phyloP scores from a whole-genome alignment of 2,888 invertebrate species.

The Thecophora atra region DNA sequence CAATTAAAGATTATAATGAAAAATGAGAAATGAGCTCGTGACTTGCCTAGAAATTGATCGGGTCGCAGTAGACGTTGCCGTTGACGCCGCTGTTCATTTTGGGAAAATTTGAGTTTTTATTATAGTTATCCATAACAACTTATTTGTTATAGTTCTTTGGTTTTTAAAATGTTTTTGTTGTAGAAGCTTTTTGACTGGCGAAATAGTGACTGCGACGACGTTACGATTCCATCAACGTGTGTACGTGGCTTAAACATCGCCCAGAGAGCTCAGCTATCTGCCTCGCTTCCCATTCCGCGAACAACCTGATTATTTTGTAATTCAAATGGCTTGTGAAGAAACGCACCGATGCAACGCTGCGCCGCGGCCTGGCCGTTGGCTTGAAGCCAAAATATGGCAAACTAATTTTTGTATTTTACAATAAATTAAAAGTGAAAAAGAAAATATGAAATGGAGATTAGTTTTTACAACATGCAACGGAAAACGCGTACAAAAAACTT shows the following conservation, averaged over 20 bases:
- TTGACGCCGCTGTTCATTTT: neutral
- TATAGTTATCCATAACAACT: no score
- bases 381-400: conserved; percentile 30
- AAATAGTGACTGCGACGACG: conserved; percentile 12
- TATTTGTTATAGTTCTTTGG: no score
- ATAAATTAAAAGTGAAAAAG: conserved; percentile 19
- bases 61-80: no score
- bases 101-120: no score
- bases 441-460: conserved; percentile 9
- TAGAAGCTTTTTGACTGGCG: neutral
- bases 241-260: conserved; percentile 15
- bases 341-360: conserved; percentile 1
- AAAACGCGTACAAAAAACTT: conserved; percentile 35
- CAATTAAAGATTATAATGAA: no score
- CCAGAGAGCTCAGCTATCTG: neutral
- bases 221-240: neutral
- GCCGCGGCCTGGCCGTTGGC: conserved; percentile 26
- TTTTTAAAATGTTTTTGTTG: no score
- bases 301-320: conserved; percentile 11
- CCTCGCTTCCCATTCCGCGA: neutral
- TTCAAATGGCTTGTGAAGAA: conserved; percentile 18
- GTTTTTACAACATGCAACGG: conserved; percentile 26
- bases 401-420: neutral
- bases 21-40: neutral
- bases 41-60: conserved; percentile 1